These are phyloP conservation scores for Lethenteron camtschaticum DNA, from an alignment of 2,113 vertebrate species.

Conservation along the genomic window DNA sequence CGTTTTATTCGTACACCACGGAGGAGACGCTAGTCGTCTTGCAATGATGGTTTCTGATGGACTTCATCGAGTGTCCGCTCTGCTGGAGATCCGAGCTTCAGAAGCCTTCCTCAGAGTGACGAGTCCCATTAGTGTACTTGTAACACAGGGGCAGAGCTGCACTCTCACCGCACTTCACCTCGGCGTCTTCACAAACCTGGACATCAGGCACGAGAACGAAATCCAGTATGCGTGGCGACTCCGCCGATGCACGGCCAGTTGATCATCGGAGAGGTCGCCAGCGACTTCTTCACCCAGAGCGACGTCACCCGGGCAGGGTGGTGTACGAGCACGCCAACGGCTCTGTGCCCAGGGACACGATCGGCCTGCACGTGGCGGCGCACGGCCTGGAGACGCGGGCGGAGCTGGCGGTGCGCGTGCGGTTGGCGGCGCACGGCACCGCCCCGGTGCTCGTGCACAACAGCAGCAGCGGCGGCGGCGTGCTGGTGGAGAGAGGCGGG, in stretches of 20 bases:
- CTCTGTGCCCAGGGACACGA: too few relatives aligned
- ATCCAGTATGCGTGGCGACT: constrained; percentile 24
- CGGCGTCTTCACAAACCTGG: constrained; percentile 45
- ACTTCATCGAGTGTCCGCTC: constrained; percentile 38
- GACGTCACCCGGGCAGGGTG: constrained; percentile 33
- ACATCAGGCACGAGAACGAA: constrained; percentile 34
- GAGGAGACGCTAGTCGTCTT: constrained; percentile 36
- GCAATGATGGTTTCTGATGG: constrained; percentile 65
- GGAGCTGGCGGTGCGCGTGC: too few relatives aligned
- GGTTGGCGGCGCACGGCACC: too few relatives aligned
- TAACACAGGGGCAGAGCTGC: constrained; percentile 36
- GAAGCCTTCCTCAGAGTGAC: constrained; percentile 33
- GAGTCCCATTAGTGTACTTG: constrained; percentile 46
- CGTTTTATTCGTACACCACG: constrained; percentile 44
- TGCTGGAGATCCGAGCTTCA: constrained; percentile 45
- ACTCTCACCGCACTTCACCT: constrained; percentile 31
- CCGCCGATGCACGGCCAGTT: constrained; percentile 35
- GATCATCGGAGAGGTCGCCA: constrained; percentile 18
- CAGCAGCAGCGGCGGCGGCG: too few relatives aligned
- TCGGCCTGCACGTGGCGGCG: too few relatives aligned
- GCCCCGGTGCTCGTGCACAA: too few relatives aligned
- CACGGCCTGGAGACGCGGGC: too few relatives aligned
- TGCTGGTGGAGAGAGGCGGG: too few relatives aligned
- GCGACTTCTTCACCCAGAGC: constrained; percentile 32
- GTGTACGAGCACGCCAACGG: constrained; percentile 26